phyloP scores from a whole-genome alignment of 2,888 invertebrate genomes.

The Synergus gifuensis region DNA sequence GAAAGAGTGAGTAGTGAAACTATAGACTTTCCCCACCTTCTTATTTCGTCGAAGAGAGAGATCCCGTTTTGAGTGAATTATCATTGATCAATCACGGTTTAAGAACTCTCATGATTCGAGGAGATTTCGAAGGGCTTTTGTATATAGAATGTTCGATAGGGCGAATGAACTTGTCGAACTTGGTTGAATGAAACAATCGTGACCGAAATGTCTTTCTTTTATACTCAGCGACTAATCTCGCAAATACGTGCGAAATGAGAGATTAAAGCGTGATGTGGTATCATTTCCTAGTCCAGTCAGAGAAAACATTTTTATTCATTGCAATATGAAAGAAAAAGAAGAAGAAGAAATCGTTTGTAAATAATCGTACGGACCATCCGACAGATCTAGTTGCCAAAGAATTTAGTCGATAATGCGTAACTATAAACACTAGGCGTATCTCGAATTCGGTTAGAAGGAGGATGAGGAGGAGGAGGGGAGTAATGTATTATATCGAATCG shows the following conservation, averaged over 20 bases:
- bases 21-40: neutral
- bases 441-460: conserved; percentile 42
- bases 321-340: conserved; percentile 37
- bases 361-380: conserved; percentile 66
- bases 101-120: neutral
- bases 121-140: conserved; percentile 9
- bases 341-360: conserved; percentile 57
- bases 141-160: conserved; percentile 33
- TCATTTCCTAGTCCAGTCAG: conserved; percentile 59
- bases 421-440: conserved; percentile 47
- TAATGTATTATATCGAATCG: conserved; percentile 18
- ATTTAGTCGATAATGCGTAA: conserved; percentile 57
- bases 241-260: conserved; percentile 32
- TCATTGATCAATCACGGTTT: neutral
- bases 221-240: conserved; percentile 42
- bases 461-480: conserved; percentile 13
- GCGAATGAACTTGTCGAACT: conserved; percentile 7
- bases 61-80: neutral
- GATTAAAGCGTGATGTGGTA: conserved; percentile 44
- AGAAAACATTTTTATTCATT: conserved; percentile 52
- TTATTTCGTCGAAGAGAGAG: neutral
- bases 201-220: conserved; percentile 41
- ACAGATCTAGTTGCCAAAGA: conserved; percentile 70
- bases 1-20: conserved; percentile 6
- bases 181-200: conserved; percentile 12